Evolutionary conservation across 2,888 invertebrate species (phyloP).

Genomic region (Bedellia somnulentella): DNA sequence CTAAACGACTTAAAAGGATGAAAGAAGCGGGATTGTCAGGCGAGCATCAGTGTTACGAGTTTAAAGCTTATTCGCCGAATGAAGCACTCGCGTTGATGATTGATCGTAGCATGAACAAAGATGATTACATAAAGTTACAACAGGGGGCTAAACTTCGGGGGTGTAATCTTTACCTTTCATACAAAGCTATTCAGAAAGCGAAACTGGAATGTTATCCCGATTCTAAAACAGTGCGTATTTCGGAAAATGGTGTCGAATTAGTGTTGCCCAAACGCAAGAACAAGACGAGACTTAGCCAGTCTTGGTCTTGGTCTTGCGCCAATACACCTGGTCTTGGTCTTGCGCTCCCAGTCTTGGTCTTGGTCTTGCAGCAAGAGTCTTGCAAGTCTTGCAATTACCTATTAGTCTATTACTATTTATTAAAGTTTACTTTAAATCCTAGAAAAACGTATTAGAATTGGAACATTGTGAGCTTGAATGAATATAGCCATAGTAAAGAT

Average conservation of each 20-base stretch:
- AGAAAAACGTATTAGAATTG: no score
- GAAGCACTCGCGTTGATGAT: not conserved
- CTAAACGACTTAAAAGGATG: not conserved
- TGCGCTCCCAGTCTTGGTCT: no score
- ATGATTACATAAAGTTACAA: not conserved
- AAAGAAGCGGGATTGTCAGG: not conserved
- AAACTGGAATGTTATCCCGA: conserved; percentile 2
- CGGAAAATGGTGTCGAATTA: conserved; percentile 1
- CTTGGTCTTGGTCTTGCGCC: no score
- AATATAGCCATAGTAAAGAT: no score
- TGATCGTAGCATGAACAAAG: not conserved
- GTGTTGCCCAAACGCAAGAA: no score
- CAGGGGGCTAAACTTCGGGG: not conserved
- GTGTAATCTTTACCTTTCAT: conserved; percentile 1
- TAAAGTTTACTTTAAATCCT: no score
- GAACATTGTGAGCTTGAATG: no score
- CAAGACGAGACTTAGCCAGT: no score
- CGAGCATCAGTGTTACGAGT: not conserved
- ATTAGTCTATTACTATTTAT: no score
- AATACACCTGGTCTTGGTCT: no score
- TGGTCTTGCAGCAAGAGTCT: no score
- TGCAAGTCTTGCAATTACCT: no score
- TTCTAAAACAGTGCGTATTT: conserved; percentile 2
- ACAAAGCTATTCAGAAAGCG: not conserved
- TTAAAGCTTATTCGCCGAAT: not conserved